Evolutionary conservation across 1,140 invertebrate genomes (phyloP), one percentile per base, ranked within the genome.

Genomic region (Drosophila saltans): DNA sequence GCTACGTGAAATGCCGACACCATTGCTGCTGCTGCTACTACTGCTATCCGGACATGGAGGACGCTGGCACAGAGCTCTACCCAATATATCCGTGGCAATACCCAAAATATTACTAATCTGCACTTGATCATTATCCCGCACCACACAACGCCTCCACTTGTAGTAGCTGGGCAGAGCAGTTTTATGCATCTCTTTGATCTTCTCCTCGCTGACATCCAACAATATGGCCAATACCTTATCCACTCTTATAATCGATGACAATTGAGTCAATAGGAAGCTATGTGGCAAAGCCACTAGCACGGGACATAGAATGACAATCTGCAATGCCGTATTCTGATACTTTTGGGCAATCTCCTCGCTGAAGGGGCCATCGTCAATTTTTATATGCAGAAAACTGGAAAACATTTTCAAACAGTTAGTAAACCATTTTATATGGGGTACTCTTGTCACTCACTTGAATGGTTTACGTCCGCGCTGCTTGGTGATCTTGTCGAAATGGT

Each of bases 401-500:
- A 64, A 59, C 1, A 36, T 36, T 30, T 30, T 36, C 8, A 43
- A 9, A 59, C 24, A 67, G 9, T 43, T 16, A 16, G 16, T 16
- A 16, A 16, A 16, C 16, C 16, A 16, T 16, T 16, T 16, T 16
- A 16, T 16, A 16, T 16, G 16, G 16, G 16, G 16, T 16, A 16
- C 16, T 16, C 16, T 16, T 16, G 16, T 4, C 7, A 86, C 93
- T 93, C 91, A 96, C 95, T 94, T 96, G 91, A 96, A 96, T 79
- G 95, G 95, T 69, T 96, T 95, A 79, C 95, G 93, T 41, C 95
- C 95, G 86, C 95, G 94, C 78, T 97, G 95, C 62, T 95, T 95
- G 92, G 96, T 96, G 75, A 97, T 96, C 92, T 96, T 96, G 82
- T 97, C 95, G 89, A 97, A 97, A 91, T 96, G 96, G 26, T 94